These are phyloP conservation scores for Nasonia vitripennis DNA, from an alignment of 1,140 invertebrate genomes.

Conservation along the genomic window DNA sequence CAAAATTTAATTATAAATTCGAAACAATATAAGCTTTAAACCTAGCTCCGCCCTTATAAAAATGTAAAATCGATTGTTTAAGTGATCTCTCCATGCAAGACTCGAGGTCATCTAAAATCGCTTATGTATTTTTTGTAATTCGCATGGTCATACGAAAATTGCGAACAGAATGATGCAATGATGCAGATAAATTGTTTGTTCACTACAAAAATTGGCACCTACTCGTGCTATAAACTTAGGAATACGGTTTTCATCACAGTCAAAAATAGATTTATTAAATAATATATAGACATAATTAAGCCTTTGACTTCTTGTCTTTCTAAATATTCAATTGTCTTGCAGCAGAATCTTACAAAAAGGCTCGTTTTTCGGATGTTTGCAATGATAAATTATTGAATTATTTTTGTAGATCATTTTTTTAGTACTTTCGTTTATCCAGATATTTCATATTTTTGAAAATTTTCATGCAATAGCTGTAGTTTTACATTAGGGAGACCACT, in stretches of 20 bases:
- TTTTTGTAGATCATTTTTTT: too few relatives aligned
- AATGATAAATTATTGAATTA: too few relatives aligned
- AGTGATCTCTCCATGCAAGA: not conserved
- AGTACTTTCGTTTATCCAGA: not conserved
- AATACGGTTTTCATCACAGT: not conserved
- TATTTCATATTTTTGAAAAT: not conserved
- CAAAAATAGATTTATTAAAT: not conserved
- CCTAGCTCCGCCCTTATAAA: not conserved
- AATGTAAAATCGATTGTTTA: not conserved
- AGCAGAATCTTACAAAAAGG: too few relatives aligned
- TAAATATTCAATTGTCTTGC: not conserved
- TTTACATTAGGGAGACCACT: not conserved
- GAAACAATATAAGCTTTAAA: not conserved
- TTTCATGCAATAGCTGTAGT: not conserved
- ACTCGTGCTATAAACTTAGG: not conserved
- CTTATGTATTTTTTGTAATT: not conserved
- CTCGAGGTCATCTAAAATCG: not conserved
- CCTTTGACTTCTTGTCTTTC: not conserved
- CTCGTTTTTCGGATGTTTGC: too few relatives aligned
- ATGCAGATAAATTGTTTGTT: not conserved
- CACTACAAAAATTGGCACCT: not conserved
- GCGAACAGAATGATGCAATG: not conserved
- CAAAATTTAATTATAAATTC: conserved; percentile 2
- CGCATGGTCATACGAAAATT: not conserved
- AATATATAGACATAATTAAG: not conserved